Base-by-base conservation (phyloP, 2,888 invertebrate genomes). In the Melieria picta region DNA sequence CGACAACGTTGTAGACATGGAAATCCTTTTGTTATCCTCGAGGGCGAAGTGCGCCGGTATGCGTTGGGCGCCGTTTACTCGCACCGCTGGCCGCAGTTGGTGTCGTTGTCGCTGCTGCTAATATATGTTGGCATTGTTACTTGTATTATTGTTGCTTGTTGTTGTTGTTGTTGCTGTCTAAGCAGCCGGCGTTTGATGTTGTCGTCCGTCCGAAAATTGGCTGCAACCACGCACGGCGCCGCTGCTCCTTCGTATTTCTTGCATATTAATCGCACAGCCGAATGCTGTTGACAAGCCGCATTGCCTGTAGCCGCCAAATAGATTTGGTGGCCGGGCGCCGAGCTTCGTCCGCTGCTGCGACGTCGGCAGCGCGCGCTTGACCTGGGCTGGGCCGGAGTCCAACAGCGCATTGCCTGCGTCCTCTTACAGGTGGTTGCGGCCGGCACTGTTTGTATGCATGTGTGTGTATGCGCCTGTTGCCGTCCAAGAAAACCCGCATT, bases 401-500 rank as follows among this genome's bases (percentile, higher is more conserved):
- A 58, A 5, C 61, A 61, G 50, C 50, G 52, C 52, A 16, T 60
- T 42, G 42, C 52, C 16, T 58, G 69, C 30, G 30, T 30, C 30
- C 30, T 73, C 73, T 74, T 72, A 74, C 76, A 76, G 74, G 74
- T 76, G 76, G 74, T 76, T 74, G 69, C 69, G 56, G 10, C 48
- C 30, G 7, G 0, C 5, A 11, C 42, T 66, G 16, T 66, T 10
- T 47, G 50, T 47, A 10, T 16, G 61, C 10, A 56, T 56, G 13
- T 66, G 16, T 72, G 56, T 71, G 45, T 71, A 71, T 74, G 73
- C 72, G 68, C 63, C 73, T 72, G 77, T 72, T 76, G 74, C 68
- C 71, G 65, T 72, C 60, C 69, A 72, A 61, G 47, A 65, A n/a
- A n/a, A 42, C 16, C 50, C 48, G 11, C 43, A 13, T 58, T 58